Evolutionary conservation across 2,797 vertebrate genomes (phyloP).

Genomic region (Iguana delicatissima): DNA sequence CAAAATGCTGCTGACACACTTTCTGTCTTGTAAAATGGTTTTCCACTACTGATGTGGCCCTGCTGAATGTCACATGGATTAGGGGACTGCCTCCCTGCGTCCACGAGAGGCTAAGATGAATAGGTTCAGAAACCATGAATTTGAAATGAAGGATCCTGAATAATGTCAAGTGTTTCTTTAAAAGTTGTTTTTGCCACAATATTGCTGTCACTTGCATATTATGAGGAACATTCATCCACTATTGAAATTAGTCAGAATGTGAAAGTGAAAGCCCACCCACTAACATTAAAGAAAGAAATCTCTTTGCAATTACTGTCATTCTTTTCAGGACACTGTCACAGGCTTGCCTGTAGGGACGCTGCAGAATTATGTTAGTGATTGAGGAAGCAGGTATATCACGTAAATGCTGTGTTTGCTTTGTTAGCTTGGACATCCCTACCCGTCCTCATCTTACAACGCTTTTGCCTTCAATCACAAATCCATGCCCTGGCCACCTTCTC

Average conservation of each 20-base stretch:
- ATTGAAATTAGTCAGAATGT: slow-evolving; percentile 4
- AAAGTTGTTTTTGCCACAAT: background rate
- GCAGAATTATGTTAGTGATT: slow-evolving; percentile 25
- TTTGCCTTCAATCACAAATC: too few relatives aligned
- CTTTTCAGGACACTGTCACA: background rate
- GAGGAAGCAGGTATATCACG: background rate
- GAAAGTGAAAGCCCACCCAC: background rate
- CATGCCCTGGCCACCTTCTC: too few relatives aligned
- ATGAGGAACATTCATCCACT: background rate
- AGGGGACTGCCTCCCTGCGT: background rate
- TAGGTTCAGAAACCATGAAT: background rate
- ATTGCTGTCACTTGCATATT: background rate
- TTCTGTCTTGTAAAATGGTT: slow-evolving; percentile 13
- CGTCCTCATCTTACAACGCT: too few relatives aligned
- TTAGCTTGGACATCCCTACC: too few relatives aligned
- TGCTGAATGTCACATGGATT: background rate
- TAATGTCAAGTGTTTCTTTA: background rate
- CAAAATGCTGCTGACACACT: background rate
- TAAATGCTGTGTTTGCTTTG: too few relatives aligned
- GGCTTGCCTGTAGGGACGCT: background rate
- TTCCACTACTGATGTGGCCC: background rate
- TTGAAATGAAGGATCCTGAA: background rate
- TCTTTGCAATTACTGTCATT: background rate
- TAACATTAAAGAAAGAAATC: background rate
- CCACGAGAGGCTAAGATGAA: background rate